A percentile compares a stretch with the other conserved stretches of the same genome.
Evolutionary conservation across 2,113 vertebrate genomes (phyloP).

Genomic region (Indri indri): DNA sequence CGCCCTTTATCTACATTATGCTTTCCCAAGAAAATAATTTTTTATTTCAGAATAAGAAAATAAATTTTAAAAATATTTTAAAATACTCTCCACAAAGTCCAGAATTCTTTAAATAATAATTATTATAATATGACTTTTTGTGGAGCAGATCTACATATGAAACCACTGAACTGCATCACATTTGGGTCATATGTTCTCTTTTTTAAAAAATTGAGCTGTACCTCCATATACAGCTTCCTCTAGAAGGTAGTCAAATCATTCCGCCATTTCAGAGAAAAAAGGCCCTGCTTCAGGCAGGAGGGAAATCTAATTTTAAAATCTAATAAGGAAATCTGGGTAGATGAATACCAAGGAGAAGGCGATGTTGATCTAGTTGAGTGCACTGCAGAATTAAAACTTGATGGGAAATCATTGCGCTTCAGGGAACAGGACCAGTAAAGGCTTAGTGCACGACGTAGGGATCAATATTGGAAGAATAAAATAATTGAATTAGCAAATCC

Average conservation of each 20-base stretch:
- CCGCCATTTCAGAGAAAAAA: not conserved
- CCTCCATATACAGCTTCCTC: not conserved
- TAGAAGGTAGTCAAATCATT: conserved; percentile 38
- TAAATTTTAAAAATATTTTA: conserved; percentile 13
- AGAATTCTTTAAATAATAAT: not conserved
- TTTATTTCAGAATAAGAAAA: no score
- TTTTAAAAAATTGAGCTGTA: not conserved
- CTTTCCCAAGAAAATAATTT: not conserved
- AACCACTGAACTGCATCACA: not conserved
- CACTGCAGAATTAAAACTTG: conserved; percentile 64
- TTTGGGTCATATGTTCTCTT: not conserved
- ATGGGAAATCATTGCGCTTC: conserved; percentile 62
- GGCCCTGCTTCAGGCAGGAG: not conserved
- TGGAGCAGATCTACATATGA: not conserved
- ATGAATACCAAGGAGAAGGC: conserved; percentile 55
- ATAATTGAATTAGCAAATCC: conserved; percentile 74
- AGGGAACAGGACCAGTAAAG: conserved; percentile 37
- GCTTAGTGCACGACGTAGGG: conserved; percentile 26
- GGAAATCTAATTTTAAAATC: conserved; percentile 67
- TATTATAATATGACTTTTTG: not conserved
- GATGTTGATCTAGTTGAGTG: conserved; percentile 63
- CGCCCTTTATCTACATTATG: not conserved
- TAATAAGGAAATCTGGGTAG: conserved; percentile 64
- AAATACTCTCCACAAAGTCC: not conserved
- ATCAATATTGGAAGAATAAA: conserved; percentile 74